Evolutionary conservation across 2,113 vertebrate genomes (phyloP), one percentile per base, ranked within the genome.

Genomic region (Arizona elegans): DNA sequence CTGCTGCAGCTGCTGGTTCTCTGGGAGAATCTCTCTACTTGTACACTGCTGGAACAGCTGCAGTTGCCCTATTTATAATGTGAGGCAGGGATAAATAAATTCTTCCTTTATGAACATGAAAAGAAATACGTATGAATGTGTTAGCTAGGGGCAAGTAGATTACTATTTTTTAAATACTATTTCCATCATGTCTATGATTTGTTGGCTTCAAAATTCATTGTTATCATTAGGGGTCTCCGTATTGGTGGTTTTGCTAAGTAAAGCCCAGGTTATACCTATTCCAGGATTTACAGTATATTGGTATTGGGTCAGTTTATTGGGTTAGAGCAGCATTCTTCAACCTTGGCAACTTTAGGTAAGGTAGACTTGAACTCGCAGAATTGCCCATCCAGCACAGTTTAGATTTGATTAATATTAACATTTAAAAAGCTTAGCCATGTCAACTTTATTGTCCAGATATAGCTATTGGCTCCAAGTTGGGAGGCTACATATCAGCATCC

Each of bases 61-160:
- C 86, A 86, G 90, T 91, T 89, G 91, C 87, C 38, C 7, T 96
- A 94, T 96, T 96, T 96, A 94, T 95, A 12, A 33, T 13, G 47
- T 75, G 89, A 81, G n/a, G 4, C 5, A 12, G 89, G 93, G 96
- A 94, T 54, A 88, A 88, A 62, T 96, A 96, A 97, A 97, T 8
- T 92, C 0, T 56, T 88, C 91, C 23, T 89, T 95, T 90, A 0
- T 95, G 93, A 94, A 95, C 88, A 3, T 24, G 75, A 86, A 13
- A n/a, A 19, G 87, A 3, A 43, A 55, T 53, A 7, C 1, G 43
- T 58, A 29, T 59, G 38, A 59, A 90, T 62, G 15, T 86, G 24
- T 24, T 58, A n/a, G 3, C 26, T 58, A 4, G 1, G 54, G 38
- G 29, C 65, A 12, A n/a, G 12, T 23, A 21, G 58, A 52, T 26